Evolutionary conservation across 2,113 vertebrate genomes (phyloP), one percentile per base, ranked within the genome.

Genomic region (Hyla sarda): DNA sequence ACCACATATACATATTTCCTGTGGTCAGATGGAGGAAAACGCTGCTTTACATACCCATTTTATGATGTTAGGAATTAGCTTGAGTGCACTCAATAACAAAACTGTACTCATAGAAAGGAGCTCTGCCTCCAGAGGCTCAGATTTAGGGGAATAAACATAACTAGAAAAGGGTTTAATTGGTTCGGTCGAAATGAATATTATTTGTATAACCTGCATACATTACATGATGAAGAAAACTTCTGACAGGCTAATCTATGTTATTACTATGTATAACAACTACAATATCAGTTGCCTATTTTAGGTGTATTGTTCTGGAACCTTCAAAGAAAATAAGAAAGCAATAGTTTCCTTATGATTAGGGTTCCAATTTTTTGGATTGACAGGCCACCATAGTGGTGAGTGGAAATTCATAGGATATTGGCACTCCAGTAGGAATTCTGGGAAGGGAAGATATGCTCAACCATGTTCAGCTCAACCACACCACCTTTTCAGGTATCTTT

Each of bases 1-100:
- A 89, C 56, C 88, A 88, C 87, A 71, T 83, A 87, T 91, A 87
- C 86, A 87, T 91, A 89, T 89, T 92, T 91, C 84, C 90, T 90
- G 85, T 89, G 89, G 87, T 82, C 82, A 86, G 81, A 89, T 89
- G 13, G 12, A 34, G 28, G 16, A 28, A 82, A 48, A 62, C 75
- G 73, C 88, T 90, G 88, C 88, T 91, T 89, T 90, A 87, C 77
- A 76, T 85, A 79, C 81, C 87, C 34, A 89, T 89, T 90, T 73
- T 90, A 92, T 88, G 89, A 87, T 45, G 2, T 86, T 89, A 87
- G 89, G 78, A 88, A 87, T 92, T 72, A 82, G 21, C 88, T 78
- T 85, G 47, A 89, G 16, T 76, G 45, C 88, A 88, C 89, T 88
- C 82, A 32, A 14, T 50, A 90, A n/a, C 5, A 1, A 25, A 10